Conservation (phyloP, 2,797 vertebrate genomes). For the Remorina albescens region DNA sequence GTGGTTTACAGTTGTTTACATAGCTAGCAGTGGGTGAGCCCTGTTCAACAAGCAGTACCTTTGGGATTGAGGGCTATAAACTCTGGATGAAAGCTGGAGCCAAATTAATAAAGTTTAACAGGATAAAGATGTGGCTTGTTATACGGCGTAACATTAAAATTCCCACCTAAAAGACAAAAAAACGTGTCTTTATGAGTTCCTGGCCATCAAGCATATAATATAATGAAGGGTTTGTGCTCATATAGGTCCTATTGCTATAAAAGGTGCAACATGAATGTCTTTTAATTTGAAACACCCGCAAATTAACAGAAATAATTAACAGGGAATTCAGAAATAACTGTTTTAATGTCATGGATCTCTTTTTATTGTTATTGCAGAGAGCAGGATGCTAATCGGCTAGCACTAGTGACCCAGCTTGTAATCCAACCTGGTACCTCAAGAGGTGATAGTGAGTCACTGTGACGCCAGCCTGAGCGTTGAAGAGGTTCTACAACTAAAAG, state of each 20-base stretch:
- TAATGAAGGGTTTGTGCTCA: slow-evolving; percentile 41
- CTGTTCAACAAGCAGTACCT: slow-evolving; percentile 60
- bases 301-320: not conserved
- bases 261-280: not conserved
- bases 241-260: slow-evolving; percentile 17
- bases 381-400: not conserved
- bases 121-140: slow-evolving; percentile 76
- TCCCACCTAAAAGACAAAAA: slow-evolving; percentile 60
- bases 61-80: slow-evolving; percentile 67
- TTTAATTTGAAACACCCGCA: not conserved
- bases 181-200: slow-evolving; percentile 57
- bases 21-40: slow-evolving; percentile 70
- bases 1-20: slow-evolving; percentile 75
- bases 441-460: not conserved
- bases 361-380: not conserved
- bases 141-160: slow-evolving; percentile 56
- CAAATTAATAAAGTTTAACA: slow-evolving; percentile 81
- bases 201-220: slow-evolving; percentile 31
- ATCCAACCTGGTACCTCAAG: not conserved
- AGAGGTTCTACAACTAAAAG: no score
- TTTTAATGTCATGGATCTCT: not conserved
- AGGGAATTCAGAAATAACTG: not conserved
- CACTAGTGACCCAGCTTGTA: not conserved
- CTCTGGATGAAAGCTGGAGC: slow-evolving; percentile 72
- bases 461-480: not conserved